A percentile compares a stretch with the other conserved stretches of the same genome.
These are phyloP conservation scores for Leptopilina syphax DNA, from an alignment of 2,888 invertebrate genomes.

Conservation along the genomic window DNA sequence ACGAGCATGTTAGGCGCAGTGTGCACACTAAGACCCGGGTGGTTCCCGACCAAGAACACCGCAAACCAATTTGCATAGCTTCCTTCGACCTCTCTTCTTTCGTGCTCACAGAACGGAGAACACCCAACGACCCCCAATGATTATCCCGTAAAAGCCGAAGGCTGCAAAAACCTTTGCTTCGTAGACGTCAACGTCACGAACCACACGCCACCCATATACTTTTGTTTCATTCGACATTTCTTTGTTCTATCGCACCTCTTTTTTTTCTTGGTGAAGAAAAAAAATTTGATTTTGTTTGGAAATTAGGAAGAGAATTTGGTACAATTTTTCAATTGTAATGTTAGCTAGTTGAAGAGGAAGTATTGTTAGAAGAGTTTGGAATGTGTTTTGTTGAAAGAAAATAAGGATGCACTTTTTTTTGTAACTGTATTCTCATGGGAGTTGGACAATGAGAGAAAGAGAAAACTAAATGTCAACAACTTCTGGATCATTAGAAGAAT, in stretches of 20 bases:
- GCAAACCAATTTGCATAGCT: slow-evolving; percentile 63
- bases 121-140: slow-evolving; percentile 56
- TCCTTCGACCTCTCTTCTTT: slow-evolving; percentile 59
- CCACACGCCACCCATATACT: slow-evolving; percentile 54
- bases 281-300: too few relatives aligned
- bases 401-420: neutral
- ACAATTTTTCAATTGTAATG: too few relatives aligned
- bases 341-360: too few relatives aligned
- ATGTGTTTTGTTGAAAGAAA: too few relatives aligned
- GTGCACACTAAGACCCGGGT: slow-evolving; percentile 36
- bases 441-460: neutral
- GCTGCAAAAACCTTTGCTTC: slow-evolving; percentile 58
- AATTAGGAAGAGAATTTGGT: too few relatives aligned
- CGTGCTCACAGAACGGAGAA: slow-evolving; percentile 44
- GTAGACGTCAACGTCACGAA: slow-evolving; percentile 61
- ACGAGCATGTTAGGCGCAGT: slow-evolving; percentile 19
- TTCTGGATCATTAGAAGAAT: slow-evolving; percentile 19
- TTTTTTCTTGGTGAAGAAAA: too few relatives aligned
- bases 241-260: slow-evolving; percentile 44
- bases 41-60: slow-evolving; percentile 46
- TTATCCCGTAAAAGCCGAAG: slow-evolving; percentile 61
- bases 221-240: slow-evolving; percentile 54
- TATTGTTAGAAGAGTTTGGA: too few relatives aligned
- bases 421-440: neutral
- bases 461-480: slow-evolving; percentile 14